phyloP scores from a whole-genome alignment of 2,113 vertebrate genomes.

The Rhizomys pruinosus region DNA sequence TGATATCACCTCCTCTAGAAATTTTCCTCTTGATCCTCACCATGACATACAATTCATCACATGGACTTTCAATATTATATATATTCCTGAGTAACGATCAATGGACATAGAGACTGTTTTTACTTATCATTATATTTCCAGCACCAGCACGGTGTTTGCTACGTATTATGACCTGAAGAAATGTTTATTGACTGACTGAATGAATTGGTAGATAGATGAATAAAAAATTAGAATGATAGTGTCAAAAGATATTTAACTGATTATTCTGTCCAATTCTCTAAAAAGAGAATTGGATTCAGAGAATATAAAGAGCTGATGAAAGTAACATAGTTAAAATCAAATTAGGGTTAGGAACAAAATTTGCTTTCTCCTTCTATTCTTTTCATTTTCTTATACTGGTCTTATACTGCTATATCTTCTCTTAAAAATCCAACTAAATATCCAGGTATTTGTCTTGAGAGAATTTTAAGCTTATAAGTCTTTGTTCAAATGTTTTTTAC shows the following conservation, averaged over 20 bases:
- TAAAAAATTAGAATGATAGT: conserved; percentile 18
- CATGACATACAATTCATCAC: not conserved
- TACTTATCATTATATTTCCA: conserved; percentile 14
- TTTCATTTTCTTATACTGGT: conserved; percentile 29
- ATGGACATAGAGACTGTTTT: not conserved
- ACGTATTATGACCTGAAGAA: not conserved
- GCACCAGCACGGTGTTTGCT: not conserved
- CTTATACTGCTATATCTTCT: conserved; percentile 51
- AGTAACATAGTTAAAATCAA: conserved; percentile 38
- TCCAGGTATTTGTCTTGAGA: conserved; percentile 69
- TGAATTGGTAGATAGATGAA: not conserved
- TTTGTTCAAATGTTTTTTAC: conserved; percentile 60
- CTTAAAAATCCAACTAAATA: conserved; percentile 67
- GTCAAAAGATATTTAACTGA: not conserved
- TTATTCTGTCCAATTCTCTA: not conserved
- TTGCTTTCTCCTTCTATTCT: not conserved
- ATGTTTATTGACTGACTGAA: conserved; percentile 18
- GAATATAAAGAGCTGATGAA: conserved; percentile 25
- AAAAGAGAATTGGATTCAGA: not conserved
- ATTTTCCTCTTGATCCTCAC: not conserved
- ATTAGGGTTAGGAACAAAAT: conserved; percentile 41
- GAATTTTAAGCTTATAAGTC: conserved; percentile 71
- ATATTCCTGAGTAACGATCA: too few relatives aligned
- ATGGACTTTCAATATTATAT: not conserved
- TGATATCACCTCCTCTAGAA: too few relatives aligned